Evolutionary conservation across 2,888 invertebrate species (phyloP).

Genomic region (Microctonus hyperodae): DNA sequence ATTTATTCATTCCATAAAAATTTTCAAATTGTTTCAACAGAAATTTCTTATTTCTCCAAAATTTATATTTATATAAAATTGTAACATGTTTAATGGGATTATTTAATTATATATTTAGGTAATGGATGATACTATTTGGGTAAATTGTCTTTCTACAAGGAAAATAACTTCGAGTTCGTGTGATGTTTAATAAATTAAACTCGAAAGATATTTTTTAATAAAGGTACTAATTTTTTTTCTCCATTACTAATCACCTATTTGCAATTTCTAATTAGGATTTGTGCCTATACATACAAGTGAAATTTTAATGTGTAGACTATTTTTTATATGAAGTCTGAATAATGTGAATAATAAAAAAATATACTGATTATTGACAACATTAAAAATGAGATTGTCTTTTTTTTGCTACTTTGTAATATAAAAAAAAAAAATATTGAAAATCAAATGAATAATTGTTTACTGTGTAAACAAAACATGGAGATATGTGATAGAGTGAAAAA

Average conservation of each 20-base stretch:
- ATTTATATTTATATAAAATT: constrained; percentile 26
- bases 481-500: constrained; percentile 53
- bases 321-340: constrained; percentile 23
- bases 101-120: constrained; percentile 32
- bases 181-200: not conserved
- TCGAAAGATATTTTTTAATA: constrained; percentile 13
- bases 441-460: constrained; percentile 12
- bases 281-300: constrained; percentile 14
- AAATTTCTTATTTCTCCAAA: not conserved
- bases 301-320: constrained; percentile 12
- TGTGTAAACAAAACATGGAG: constrained; percentile 8
- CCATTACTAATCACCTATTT: constrained; percentile 12
- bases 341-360: constrained; percentile 22
- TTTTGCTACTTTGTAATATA: not conserved
- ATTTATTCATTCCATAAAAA: constrained; percentile 23
- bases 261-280: constrained; percentile 14
- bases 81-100: constrained; percentile 25
- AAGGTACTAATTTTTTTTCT: constrained; percentile 16
- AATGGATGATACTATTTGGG: constrained; percentile 18
- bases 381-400: constrained; percentile 23
- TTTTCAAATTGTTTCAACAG: constrained; percentile 8
- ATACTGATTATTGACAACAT: constrained; percentile 10
- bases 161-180: constrained; percentile 32
- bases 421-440: not conserved
- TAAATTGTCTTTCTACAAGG: constrained; percentile 25